phyloP scores from a whole-genome alignment of 2,113 vertebrate species.

The Rynchops niger region DNA sequence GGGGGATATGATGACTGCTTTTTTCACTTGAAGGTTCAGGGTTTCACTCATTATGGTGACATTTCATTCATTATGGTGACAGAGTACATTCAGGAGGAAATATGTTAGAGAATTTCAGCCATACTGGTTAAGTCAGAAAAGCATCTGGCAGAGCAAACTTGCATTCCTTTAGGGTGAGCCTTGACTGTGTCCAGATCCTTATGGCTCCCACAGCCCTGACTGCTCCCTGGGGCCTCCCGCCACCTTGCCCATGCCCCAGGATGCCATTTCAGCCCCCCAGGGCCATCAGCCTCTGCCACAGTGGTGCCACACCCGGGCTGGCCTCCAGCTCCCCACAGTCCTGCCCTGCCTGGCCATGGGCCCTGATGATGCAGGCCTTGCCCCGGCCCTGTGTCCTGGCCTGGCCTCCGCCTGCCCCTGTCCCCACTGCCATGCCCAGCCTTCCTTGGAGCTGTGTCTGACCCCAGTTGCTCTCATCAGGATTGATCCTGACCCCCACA shows the following conservation, averaged over 20 bases:
- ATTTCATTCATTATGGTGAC: neutral
- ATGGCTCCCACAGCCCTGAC: no score
- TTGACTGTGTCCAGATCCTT: neutral
- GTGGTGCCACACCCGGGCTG: no score
- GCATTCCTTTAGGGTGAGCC: neutral
- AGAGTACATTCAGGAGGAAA: neutral
- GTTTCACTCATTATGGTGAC: neutral
- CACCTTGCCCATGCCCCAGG: neutral
- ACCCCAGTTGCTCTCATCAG: neutral
- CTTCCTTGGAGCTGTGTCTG: neutral
- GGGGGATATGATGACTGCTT: neutral
- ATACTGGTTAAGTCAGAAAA: neutral
- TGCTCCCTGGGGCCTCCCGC: neutral
- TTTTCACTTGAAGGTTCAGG: neutral
- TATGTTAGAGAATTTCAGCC: neutral
- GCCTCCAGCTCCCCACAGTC: neutral
- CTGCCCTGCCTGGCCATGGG: neutral
- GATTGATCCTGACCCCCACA: neutral
- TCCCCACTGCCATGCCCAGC: neutral
- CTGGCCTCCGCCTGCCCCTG: fast-evolving
- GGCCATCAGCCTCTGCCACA: neutral
- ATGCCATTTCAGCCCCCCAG: no score
- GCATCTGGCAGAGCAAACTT: neutral
- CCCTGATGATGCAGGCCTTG: fast-evolving
- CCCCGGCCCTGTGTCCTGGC: fast-evolving